A percentile compares a stretch with the other conserved stretches of the same genome.
Evolutionary conservation across 23 tunicate genomes (phyloP).

Genomic region (Styela plicata): DNA sequence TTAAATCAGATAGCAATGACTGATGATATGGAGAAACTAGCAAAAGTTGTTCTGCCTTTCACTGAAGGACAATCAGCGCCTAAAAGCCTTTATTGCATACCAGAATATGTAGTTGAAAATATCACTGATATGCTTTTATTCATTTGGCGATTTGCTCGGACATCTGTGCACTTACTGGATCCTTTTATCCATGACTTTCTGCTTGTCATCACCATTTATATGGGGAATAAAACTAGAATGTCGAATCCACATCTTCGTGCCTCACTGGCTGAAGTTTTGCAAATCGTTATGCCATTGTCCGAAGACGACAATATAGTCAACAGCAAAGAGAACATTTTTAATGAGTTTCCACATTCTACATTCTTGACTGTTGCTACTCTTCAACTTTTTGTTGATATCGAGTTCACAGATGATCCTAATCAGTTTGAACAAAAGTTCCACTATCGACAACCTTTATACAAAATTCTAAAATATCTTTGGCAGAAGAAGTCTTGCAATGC

Average conservation of each 20-base stretch:
- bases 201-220: conserved; percentile 33
- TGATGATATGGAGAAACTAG: conserved; percentile 16
- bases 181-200: conserved; percentile 21
- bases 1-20: conserved; percentile 40
- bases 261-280: conserved; percentile 55
- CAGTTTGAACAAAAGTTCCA: conserved; percentile 69
- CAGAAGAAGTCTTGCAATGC: conserved; percentile 2
- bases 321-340: conserved; percentile 5
- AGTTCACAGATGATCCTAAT: conserved; percentile 46
- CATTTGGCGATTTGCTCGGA: conserved; percentile 42
- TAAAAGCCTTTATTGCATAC: conserved; percentile 11
- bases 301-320: not conserved
- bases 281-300: conserved; percentile 36
- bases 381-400: conserved; percentile 64
- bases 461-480: conserved; percentile 75
- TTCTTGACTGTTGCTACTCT: conserved; percentile 34
- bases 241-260: conserved; percentile 67
- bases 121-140: conserved; percentile 39
- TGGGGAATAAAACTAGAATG: conserved; percentile 75
- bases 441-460: conserved; percentile 68
- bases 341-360: conserved; percentile 23
- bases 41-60: conserved; percentile 8
- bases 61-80: not conserved
- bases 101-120: conserved; percentile 63
- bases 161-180: conserved; percentile 15